Evolutionary conservation across 2,888 invertebrate species (phyloP).

Genomic region (Acholoe squamosa): DNA sequence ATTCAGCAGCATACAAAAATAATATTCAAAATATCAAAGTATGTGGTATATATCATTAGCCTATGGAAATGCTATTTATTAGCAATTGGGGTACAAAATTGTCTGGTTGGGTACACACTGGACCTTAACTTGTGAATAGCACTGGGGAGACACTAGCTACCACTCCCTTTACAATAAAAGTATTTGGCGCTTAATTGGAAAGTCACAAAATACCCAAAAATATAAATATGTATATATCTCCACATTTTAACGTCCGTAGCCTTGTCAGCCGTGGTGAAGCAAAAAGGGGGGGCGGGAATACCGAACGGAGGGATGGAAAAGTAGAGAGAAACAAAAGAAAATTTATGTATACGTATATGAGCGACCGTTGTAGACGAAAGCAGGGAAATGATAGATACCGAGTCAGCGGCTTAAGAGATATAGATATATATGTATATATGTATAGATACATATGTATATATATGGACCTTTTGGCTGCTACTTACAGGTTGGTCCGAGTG

Average conservation of each 20-base stretch:
- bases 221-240: slow-evolving; percentile 55
- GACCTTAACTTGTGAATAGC: not conserved
- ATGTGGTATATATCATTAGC: slow-evolving; percentile 1
- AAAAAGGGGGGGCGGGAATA: slow-evolving; percentile 48
- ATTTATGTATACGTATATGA: slow-evolving; percentile 59
- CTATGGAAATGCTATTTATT: slow-evolving; percentile 17
- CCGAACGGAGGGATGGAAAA: slow-evolving; percentile 59
- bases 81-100: slow-evolving; percentile 55
- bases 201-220: slow-evolving; percentile 63
- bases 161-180: slow-evolving; percentile 45
- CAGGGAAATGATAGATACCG: slow-evolving; percentile 58
- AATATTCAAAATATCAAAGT: slow-evolving; percentile 59
- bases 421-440: slow-evolving; percentile 57
- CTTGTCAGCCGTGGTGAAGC: slow-evolving; percentile 24
- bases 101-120: slow-evolving; percentile 18
- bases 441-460: slow-evolving; percentile 55
- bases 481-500: slow-evolving; percentile 51
- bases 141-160: slow-evolving; percentile 27
- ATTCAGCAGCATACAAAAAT: slow-evolving; percentile 52
- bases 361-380: slow-evolving; percentile 56
- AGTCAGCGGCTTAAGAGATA: slow-evolving; percentile 53
- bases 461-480: slow-evolving; percentile 46
- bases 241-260: slow-evolving; percentile 40
- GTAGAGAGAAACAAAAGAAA: slow-evolving; percentile 60
- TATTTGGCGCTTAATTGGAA: slow-evolving; percentile 24